A percentile compares a stretch with the other conserved stretches of the same genome.
Conservation (phyloP, 2,888 invertebrate species). For the Acanthopleura granulata region DNA sequence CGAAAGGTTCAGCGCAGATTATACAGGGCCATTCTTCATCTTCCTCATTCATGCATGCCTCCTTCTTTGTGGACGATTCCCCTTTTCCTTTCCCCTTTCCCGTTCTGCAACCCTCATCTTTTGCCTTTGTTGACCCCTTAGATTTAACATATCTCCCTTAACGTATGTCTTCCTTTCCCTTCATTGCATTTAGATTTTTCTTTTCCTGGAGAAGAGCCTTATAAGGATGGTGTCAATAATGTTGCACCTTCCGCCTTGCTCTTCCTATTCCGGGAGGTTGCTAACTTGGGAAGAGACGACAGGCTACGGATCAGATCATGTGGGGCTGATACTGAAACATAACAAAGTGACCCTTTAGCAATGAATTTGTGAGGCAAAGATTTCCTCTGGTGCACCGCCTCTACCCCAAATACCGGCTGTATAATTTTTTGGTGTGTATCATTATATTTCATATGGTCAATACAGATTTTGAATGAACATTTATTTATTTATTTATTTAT, state of each 20-base stretch:
- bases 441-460: too few species aligned
- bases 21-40: slow-evolving; percentile 25
- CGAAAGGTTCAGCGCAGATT: slow-evolving; percentile 21
- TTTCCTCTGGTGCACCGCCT: too few species aligned
- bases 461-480: too few species aligned
- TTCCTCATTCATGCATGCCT: background rate
- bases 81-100: slow-evolving; percentile 6
- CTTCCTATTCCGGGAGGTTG: background rate
- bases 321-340: background rate
- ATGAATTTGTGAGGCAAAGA: too few species aligned
- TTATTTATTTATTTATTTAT: too few species aligned
- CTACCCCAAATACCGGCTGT: too few species aligned
- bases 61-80: background rate
- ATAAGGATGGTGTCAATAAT: slow-evolving; percentile 13
- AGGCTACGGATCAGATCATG: background rate
- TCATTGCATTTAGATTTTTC: background rate
- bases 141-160: too few species aligned
- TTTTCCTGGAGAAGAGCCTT: background rate
- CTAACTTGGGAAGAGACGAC: background rate
- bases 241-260: slow-evolving; percentile 3
- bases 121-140: background rate
- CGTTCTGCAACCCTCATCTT: background rate
- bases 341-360: too few species aligned
- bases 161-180: background rate
- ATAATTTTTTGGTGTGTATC: too few species aligned